Percentiles rank a stretch among this genome's conserved stretches.
These are phyloP conservation scores for Protomyctophum bolini DNA, from an alignment of 2,113 vertebrate species.

Conservation along the genomic window DNA sequence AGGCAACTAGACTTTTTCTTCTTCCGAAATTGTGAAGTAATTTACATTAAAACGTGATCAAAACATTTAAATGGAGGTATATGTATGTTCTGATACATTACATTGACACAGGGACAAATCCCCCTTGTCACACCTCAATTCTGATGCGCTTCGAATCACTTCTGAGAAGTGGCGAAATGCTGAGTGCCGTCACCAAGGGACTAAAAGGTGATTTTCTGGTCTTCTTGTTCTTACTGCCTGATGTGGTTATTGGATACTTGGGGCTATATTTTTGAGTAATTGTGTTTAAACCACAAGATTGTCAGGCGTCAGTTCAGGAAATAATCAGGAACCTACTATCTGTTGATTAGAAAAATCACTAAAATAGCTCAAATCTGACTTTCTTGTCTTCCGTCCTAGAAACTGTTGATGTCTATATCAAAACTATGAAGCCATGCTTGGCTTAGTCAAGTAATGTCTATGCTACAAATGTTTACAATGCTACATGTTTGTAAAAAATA, in stretches of 20 bases:
- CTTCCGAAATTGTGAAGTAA: constrained; percentile 66
- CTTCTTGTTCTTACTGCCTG: constrained; percentile 60
- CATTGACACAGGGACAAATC: constrained; percentile 58
- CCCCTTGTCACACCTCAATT: constrained; percentile 35
- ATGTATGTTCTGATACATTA: constrained; percentile 70
- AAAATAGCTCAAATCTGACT: constrained; percentile 68
- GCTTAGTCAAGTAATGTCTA: constrained; percentile 67
- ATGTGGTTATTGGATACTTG: constrained; percentile 49
- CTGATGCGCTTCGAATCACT: constrained; percentile 78
- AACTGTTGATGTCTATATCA: constrained; percentile 72
- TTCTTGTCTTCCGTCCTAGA: constrained; percentile 81
- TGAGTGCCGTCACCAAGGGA: constrained; percentile 36
- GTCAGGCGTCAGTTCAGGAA: constrained; percentile 45
- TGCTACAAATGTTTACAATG: constrained; percentile 80
- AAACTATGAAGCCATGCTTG: constrained; percentile 66
- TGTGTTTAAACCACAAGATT: constrained; percentile 57
- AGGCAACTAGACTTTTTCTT: constrained; percentile 55
- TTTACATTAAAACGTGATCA: constrained; percentile 69
- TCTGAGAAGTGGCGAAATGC: constrained; percentile 80
- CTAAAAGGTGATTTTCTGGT: constrained; percentile 43
- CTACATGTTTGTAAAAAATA: constrained; percentile 73
- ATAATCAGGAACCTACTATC: constrained; percentile 44
- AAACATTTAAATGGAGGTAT: constrained; percentile 54
- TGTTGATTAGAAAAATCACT: constrained; percentile 51
- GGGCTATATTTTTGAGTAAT: constrained; percentile 65